These are phyloP conservation scores for Zaprionus inermis DNA, from an alignment of 1,140 invertebrate genomes.

Conservation along the genomic window DNA sequence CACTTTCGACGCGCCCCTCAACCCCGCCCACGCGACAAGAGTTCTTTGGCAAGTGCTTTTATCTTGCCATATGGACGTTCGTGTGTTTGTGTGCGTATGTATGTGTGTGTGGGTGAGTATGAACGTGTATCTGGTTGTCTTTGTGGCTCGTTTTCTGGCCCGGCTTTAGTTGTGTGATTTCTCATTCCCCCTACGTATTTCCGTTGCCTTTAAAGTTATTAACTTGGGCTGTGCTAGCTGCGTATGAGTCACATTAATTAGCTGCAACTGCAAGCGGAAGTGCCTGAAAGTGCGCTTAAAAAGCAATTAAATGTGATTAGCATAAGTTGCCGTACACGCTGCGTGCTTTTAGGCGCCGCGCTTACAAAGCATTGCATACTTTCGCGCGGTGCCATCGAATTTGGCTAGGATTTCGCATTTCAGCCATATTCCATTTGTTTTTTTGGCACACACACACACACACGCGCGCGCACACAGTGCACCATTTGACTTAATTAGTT, in stretches of 20 bases:
- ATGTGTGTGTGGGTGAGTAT: slow-evolving; percentile 26
- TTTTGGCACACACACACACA: slow-evolving; percentile 45
- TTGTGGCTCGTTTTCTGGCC: neutral
- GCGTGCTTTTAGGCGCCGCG: slow-evolving; percentile 38
- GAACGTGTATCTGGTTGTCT: slow-evolving; percentile 3
- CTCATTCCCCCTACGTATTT: slow-evolving; percentile 18
- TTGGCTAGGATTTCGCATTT: slow-evolving; percentile 37
- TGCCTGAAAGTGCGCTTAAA: slow-evolving; percentile 79
- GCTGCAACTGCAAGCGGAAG: slow-evolving; percentile 27
- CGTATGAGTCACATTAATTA: slow-evolving; percentile 79
- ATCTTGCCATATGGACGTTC: slow-evolving; percentile 57
- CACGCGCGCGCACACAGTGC: slow-evolving; percentile 11
- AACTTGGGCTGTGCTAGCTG: slow-evolving; percentile 30
- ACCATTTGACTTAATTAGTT: slow-evolving; percentile 81
- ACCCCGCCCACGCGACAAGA: slow-evolving; percentile 8
- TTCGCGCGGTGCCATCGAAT: slow-evolving; percentile 35
- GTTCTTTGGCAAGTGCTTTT: slow-evolving; percentile 41
- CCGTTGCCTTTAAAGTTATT: slow-evolving; percentile 39
- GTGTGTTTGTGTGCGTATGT: slow-evolving; percentile 24
- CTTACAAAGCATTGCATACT: slow-evolving; percentile 59
- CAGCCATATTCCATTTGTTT: slow-evolving; percentile 34
- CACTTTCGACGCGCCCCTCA: slow-evolving; percentile 19
- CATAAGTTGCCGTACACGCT: slow-evolving; percentile 64
- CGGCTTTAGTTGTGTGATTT: neutral
- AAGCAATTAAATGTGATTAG: slow-evolving; percentile 84